Evolutionary conservation across 2,797 vertebrate species (phyloP), one percentile per base, ranked within the genome.

Genomic region (Crenuchus spilurus): DNA sequence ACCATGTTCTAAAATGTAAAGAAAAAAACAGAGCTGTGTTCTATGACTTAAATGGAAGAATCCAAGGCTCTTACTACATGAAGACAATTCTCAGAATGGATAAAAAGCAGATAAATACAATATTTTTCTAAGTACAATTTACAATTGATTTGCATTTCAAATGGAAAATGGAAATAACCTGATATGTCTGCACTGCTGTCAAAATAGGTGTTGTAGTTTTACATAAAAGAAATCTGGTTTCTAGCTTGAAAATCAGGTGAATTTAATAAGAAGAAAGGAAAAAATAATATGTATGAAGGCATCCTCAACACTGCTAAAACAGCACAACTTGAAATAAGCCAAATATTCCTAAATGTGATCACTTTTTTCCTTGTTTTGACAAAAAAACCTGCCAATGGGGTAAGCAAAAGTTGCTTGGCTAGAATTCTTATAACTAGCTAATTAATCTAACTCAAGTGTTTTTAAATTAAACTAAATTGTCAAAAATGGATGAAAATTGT

Each of bases 141-240:
- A 52, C 31, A 24, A 44, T 74, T 58, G 65, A 80, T 68, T 65
- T 74, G 60, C 55, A 65, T 71, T 11, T 55, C 26, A 30, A 24
- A n/a, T 73, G 8, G 20, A 3, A 22, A 74, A 55, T 57, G 71
- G 62, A 67, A 51, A 51, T 60, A 14, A 11, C 8, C 31, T 62
- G 11, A 82, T 37, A 76, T 63, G 63, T 22, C 58, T 65, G 44
- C 51, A 18, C n/a, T 30, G 5, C 35, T 16, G 37, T 62, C 58
- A 39, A 62, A 62, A 41, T 37, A 16, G 58, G 14, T 41, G 11
- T 31, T 74, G 42, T 20, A 39, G 30, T 18, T 48, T 48, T 22
- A 2, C 39, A n/a, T 41, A n/a, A 60, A 60, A 67, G 11, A 42
- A 68, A 68, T n/a, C 24, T 11, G 57, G 35, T 35, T 26, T 41